Base-by-base conservation (phyloP, 1,140 invertebrate species). In the Ostrea edulis region DNA sequence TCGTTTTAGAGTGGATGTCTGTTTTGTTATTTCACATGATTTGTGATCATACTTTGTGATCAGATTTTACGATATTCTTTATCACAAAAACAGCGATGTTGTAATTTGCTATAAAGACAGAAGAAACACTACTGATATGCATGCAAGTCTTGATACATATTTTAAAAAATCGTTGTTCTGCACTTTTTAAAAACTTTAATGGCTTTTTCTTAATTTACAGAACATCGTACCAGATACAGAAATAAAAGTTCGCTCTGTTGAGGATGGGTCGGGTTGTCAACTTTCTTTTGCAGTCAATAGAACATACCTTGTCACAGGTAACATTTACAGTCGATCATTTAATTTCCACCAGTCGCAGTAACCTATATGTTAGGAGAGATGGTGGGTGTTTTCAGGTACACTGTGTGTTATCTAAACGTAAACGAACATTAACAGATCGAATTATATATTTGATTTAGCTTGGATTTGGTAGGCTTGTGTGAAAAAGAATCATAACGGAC, bases 271-370 rank as follows among this genome's bases (percentile, higher is more conserved):
- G 0, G 68, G 68, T 22, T 77, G 68, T 25, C 29, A 25, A 25
- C 29, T 11, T 29, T 77, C 29, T 25, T 77, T 77, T 14, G 9
- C 68, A 9, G 14, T 77, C 68, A 77, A 77, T 25, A 25, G 29
- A 77, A 77, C 68, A 11, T 77, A 77, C 11, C 68, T 77, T 35
- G 25, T 77, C 11, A 77, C 68, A 29, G 68, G 68, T 77, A 14
- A 62, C 17, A 62, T 20, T 12, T 14, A 14, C 12, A 29, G 8
- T 11, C 17, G 25, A 8, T 35, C 68, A 29, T 35, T 9, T 68
- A 25, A 0, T 68, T 25, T 11, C 0, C 3, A 11, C 22, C 22
- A 11, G 20, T 29, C 35, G 35, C 5, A 5, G 35, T 44, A 44
- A 5, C 35, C 35, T 44, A 44, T n/a, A n/a, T n/a, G n/a, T n/a